These are phyloP conservation scores for Erpornis zantholeuca DNA, from an alignment of 2,113 vertebrate genomes.

Conservation along the genomic window DNA sequence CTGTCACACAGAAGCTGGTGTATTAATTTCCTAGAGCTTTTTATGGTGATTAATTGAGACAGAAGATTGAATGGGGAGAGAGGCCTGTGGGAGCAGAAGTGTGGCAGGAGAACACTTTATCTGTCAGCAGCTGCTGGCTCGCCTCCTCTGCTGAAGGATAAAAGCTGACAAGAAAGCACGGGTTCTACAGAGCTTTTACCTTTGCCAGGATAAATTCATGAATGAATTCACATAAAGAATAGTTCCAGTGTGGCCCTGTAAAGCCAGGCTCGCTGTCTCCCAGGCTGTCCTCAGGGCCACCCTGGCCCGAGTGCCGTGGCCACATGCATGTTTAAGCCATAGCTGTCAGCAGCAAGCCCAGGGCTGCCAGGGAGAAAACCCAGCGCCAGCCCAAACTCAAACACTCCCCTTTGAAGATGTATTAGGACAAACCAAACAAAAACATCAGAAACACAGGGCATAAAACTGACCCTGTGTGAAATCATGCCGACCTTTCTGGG, in stretches of 20 bases:
- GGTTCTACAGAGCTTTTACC: background rate
- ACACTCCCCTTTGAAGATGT: background rate
- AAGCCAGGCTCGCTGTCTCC: background rate
- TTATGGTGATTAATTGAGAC: slow-evolving; percentile 16
- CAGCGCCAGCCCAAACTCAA: background rate
- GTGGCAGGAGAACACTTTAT: slow-evolving; percentile 4
- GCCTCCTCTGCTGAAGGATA: background rate
- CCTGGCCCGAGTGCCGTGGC: rapidly evolving
- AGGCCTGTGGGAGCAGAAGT: slow-evolving; percentile 3
- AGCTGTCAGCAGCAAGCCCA: background rate
- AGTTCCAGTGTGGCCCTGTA: background rate
- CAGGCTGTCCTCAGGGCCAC: background rate
- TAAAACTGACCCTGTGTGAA: background rate
- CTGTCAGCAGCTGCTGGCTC: background rate
- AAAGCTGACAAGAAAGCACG: background rate
- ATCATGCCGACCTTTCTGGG: background rate
- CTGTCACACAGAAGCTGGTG: background rate
- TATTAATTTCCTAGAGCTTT: slow-evolving; percentile 6
- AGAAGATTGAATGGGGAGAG: background rate
- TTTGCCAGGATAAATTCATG: background rate
- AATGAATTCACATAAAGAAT: background rate
- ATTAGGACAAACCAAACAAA: background rate
- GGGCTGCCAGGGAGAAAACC: background rate
- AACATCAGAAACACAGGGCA: background rate
- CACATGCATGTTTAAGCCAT: rapidly evolving